Percentiles rank a stretch among this genome's conserved stretches.
Evolutionary conservation across 2,888 invertebrate species (phyloP).

Genomic region (Nemotelus pantherinus): DNA sequence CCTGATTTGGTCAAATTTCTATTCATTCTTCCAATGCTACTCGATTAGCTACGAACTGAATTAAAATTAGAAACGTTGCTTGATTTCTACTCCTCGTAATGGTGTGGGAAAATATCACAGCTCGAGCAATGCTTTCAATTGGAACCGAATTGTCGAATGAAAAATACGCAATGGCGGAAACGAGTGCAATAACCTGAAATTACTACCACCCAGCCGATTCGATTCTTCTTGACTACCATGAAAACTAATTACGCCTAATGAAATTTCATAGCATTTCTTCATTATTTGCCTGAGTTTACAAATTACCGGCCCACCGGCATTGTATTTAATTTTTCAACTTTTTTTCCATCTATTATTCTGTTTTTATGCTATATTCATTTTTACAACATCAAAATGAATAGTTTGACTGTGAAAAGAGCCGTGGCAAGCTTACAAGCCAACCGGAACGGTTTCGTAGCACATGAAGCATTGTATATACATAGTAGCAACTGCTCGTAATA

Average conservation of each 20-base stretch:
- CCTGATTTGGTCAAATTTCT: too few species aligned
- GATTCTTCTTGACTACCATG: slow-evolving; percentile 41
- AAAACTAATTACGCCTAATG: slow-evolving; percentile 44
- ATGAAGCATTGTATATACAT: slow-evolving; percentile 8
- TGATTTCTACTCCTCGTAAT: too few species aligned
- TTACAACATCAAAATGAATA: slow-evolving; percentile 42
- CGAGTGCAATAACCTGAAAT: slow-evolving; percentile 40
- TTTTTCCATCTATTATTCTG: neutral
- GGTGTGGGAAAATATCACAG: slow-evolving; percentile 8
- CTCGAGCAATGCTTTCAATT: neutral
- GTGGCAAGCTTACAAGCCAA: slow-evolving; percentile 17
- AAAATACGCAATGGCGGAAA: slow-evolving; percentile 39
- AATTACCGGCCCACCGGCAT: slow-evolving; percentile 29
- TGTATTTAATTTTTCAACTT: slow-evolving; percentile 40
- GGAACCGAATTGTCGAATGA: slow-evolving; percentile 4
- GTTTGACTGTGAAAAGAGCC: slow-evolving; percentile 17
- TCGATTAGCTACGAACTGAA: too few species aligned
- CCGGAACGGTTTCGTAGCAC: slow-evolving; percentile 36
- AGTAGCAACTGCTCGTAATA: slow-evolving; percentile 6
- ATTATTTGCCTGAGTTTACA: slow-evolving; percentile 43
- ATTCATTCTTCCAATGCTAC: too few species aligned
- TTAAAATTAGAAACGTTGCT: too few species aligned
- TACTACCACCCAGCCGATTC: slow-evolving; percentile 17
- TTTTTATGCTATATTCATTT: slow-evolving; percentile 35
- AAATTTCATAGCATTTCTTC: slow-evolving; percentile 45